phyloP scores from a whole-genome alignment of 1,140 invertebrate genomes.

The Bombus waltoni region DNA sequence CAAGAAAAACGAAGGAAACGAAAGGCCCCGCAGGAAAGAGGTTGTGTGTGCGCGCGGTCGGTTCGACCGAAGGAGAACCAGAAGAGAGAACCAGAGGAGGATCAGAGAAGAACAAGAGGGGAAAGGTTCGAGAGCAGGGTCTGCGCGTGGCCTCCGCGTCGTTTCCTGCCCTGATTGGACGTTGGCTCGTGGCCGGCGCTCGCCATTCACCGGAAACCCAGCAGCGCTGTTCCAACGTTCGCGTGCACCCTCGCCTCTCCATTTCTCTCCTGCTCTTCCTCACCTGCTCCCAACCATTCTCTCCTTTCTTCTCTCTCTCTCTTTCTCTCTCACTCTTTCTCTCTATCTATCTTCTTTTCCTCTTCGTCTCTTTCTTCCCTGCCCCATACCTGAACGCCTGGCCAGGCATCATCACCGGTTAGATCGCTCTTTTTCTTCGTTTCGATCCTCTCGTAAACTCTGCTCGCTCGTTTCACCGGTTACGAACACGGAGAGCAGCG shows the following conservation, averaged over 20 bases:
- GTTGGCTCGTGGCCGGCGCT: constrained; percentile 82
- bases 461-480: too few relatives aligned
- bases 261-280: neutral
- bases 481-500: constrained; percentile 17
- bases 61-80: neutral
- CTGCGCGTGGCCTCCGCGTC: constrained; percentile 79
- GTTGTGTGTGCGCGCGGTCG: neutral
- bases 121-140: constrained; percentile 52
- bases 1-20: constrained; percentile 10
- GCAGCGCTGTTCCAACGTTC: constrained; percentile 60
- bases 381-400: neutral
- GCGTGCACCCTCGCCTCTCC: constrained; percentile 34
- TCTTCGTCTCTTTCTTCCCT: neutral
- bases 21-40: neutral
- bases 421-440: constrained; percentile 52
- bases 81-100: neutral
- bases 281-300: neutral
- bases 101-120: constrained; percentile 16
- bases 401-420: constrained; percentile 49
- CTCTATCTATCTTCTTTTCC: constrained; percentile 39
- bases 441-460: neutral
- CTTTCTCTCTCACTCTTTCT: too few relatives aligned
- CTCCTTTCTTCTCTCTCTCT: constrained; percentile 21
- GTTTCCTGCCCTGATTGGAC: constrained; percentile 82
- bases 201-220: constrained; percentile 81